A percentile compares a stretch with the other conserved stretches of the same genome.
phyloP scores from a whole-genome alignment of 2,113 vertebrate genomes.

The Bettongia penicillata region DNA sequence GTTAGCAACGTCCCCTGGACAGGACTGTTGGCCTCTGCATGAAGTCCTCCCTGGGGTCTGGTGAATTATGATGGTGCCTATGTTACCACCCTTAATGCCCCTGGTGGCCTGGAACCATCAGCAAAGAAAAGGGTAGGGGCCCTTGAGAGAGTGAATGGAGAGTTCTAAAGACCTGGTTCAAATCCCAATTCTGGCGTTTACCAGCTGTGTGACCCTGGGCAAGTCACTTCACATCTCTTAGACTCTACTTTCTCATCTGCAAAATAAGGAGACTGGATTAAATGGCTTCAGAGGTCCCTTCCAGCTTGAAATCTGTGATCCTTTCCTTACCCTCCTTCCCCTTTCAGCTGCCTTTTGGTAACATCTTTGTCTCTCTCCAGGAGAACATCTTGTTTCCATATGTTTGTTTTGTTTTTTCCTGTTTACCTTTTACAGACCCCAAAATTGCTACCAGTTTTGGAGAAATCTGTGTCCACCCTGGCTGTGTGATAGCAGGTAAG shows the following conservation, averaged over 20 bases:
- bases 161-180: not conserved
- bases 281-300: no score
- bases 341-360: not conserved
- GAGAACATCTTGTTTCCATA: rapidly evolving
- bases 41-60: not conserved
- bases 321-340: rapidly evolving
- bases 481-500: constrained; percentile 95
- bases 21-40: not conserved
- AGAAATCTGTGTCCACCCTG: constrained; percentile 88
- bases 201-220: not conserved
- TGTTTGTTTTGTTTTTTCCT: not conserved
- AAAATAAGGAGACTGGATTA: not conserved
- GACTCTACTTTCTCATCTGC: not conserved
- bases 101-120: not conserved
- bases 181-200: not conserved
- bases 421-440: constrained; percentile 81
- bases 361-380: not conserved
- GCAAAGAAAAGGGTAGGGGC: no score
- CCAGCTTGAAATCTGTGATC: not conserved
- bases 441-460: constrained; percentile 60
- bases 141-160: not conserved
- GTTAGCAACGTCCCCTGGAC: not conserved
- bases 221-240: not conserved
- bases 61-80: not conserved
- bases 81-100: not conserved